Percentiles rank a stretch among this genome's conserved stretches.
Evolutionary conservation across 2,113 vertebrate species (phyloP).

Genomic region (Danio rerio): GRCz12tu NC_133196.1:19806001-19806500

Average conservation of each 20-base stretch:
- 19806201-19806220: conserved; percentile 39
- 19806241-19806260: conserved; percentile 43
- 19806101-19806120: conserved; percentile 43
- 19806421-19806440: no score
- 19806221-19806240: conserved; percentile 3
- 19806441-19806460: no score
- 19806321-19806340: no score
- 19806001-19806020: conserved; percentile 7
- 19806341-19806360: no score
- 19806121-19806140: conserved; percentile 42
- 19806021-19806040: background rate
- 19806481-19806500: no score
- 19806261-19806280: conserved; percentile 44
- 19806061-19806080: background rate
- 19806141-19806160: conserved; percentile 47
- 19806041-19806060: conserved; percentile 17
- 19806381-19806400: no score
- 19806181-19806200: conserved; percentile 46
- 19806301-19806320: no score
- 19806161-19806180: conserved; percentile 60
- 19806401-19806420: no score
- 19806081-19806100: conserved; percentile 12
- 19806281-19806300: conserved; percentile 30
- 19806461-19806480: no score
- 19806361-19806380: no score